Evolutionary conservation across 2,113 vertebrate genomes (phyloP).

Genomic region (Orcinus orca): DNA sequence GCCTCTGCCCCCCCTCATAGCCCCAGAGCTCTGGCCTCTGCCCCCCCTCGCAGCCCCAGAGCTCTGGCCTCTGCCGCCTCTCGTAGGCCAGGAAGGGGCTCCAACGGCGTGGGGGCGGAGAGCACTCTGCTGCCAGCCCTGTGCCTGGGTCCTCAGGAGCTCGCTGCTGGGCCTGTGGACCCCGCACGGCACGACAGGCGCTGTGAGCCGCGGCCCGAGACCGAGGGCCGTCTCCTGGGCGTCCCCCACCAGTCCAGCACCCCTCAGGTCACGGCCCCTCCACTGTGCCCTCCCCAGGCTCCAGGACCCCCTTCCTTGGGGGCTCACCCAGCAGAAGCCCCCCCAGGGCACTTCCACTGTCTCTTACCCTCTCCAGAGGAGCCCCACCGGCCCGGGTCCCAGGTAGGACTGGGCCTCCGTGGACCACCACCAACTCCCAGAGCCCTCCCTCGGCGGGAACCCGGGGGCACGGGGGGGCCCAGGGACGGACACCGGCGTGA

Average conservation of each 20-base stretch:
- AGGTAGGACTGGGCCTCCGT: rapidly evolving
- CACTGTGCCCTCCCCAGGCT: neutral
- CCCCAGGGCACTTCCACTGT: rapidly evolving
- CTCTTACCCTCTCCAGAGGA: neutral
- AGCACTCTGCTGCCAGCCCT: neutral
- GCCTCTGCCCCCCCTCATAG: rapidly evolving
- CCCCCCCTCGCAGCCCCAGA: rapidly evolving
- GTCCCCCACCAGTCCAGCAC: too few species aligned
- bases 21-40: too few species aligned
- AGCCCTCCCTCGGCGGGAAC: neutral
- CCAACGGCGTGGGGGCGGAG: rapidly evolving
- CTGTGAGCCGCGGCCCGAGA: rapidly evolving
- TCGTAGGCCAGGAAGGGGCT: rapidly evolving
- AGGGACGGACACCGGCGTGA: rapidly evolving
- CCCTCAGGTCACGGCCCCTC: neutral
- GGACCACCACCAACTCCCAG: neutral
- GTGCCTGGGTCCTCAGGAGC: rapidly evolving
- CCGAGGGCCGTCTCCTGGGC: neutral
- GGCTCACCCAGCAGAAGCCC: rapidly evolving
- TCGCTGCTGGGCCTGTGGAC: rapidly evolving
- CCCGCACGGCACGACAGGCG: rapidly evolving
- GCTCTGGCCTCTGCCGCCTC: neutral
- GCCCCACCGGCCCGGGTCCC: neutral
- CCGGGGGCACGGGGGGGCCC: neutral
- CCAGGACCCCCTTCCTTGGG: neutral